Conservation (phyloP, 2,888 invertebrate species). For the Fragum sueziense region DNA sequence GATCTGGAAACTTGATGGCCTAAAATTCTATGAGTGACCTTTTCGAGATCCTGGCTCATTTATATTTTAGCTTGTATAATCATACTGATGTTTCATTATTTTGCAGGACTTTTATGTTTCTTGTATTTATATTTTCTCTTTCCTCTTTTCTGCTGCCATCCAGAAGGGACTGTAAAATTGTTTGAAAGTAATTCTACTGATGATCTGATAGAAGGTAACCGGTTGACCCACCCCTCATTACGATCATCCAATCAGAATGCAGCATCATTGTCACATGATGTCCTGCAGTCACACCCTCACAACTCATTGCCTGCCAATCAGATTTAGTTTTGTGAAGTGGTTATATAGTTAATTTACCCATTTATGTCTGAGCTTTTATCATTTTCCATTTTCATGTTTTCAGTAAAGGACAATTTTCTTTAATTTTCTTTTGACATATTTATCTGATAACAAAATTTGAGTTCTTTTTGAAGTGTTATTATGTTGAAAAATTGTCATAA, state of each 20-base stretch:
- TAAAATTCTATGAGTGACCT: no score
- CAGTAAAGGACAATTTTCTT: background rate
- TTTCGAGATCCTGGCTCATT: no score
- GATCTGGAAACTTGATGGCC: no score
- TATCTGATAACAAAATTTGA: background rate
- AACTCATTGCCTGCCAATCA: background rate
- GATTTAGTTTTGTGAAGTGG: conserved; percentile 21
- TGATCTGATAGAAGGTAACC: conserved; percentile 63
- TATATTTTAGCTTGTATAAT: no score
- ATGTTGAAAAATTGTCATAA: background rate
- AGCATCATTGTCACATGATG: conserved; percentile 17
- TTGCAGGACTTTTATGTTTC: background rate
- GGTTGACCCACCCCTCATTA: conserved; percentile 40
- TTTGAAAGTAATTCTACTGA: conserved; percentile 66
- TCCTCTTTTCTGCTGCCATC: conserved; percentile 32
- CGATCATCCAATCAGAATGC: conserved; percentile 12
- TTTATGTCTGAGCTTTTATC: background rate
- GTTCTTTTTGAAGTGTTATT: background rate
- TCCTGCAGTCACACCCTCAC: background rate
- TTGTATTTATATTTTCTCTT: background rate
- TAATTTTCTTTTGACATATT: background rate
- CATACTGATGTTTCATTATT: no score
- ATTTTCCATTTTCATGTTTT: background rate
- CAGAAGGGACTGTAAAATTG: conserved; percentile 62
- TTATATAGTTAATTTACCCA: conserved; percentile 5